Conservation (phyloP, 2,888 invertebrate species). For the Cylloceria caligata region DNA sequence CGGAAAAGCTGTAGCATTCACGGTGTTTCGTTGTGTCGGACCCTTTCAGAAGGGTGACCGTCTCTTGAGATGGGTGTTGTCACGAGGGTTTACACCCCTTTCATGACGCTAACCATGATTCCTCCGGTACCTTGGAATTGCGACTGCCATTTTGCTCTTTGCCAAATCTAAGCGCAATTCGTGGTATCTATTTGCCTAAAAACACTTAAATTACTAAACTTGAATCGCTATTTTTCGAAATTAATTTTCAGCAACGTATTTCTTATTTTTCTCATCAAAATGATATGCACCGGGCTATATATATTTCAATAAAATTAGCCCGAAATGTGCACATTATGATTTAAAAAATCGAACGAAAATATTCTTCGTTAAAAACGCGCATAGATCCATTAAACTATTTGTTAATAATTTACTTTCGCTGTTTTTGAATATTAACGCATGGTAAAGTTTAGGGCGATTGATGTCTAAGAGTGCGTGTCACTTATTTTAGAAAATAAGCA, state of each 20-base stretch:
- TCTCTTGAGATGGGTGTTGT: constrained; percentile 39
- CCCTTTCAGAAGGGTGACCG: constrained; percentile 6
- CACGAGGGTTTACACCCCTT: constrained; percentile 53
- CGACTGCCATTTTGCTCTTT: constrained; percentile 67
- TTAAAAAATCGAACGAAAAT: too few relatives aligned
- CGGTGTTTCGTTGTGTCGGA: constrained; percentile 1
- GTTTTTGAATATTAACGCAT: too few relatives aligned
- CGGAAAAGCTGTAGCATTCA: constrained; percentile 28
- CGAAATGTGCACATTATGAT: neutral
- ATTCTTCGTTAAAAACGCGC: too few relatives aligned
- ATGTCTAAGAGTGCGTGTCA: too few relatives aligned
- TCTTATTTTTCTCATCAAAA: neutral
- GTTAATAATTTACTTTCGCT: neutral
- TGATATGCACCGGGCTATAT: neutral
- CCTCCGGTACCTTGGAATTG: constrained; percentile 37
- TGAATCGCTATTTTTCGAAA: neutral
- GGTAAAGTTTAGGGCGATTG: too few relatives aligned
- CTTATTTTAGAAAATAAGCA: too few relatives aligned
- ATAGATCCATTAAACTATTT: neutral
- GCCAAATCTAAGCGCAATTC: constrained; percentile 26
- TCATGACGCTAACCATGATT: constrained; percentile 39
- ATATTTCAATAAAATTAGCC: neutral
- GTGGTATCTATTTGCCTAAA: neutral
- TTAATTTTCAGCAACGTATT: neutral
- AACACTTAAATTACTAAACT: neutral